A percentile compares a stretch with the other conserved stretches of the same genome.
These are phyloP conservation scores for Coleophora deauratella DNA, from an alignment of 2,888 invertebrate genomes.

Conservation along the genomic window DNA sequence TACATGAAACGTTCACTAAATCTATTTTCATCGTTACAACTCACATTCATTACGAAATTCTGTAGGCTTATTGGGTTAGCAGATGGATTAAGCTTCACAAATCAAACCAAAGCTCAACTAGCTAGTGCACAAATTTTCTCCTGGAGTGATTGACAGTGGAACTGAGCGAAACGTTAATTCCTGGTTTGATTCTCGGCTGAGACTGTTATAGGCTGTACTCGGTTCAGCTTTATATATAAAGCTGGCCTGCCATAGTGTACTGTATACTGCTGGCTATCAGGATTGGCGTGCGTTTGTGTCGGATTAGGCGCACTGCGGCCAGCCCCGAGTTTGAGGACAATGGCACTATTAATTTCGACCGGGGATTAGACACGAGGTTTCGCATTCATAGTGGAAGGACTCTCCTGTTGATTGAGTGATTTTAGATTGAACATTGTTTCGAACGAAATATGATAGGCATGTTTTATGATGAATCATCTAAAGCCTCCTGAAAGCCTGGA, in stretches of 20 bases:
- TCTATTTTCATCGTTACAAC: no score
- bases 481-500: no score
- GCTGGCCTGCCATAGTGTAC: conserved; percentile 6
- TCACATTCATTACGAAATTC: no score
- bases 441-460: neutral
- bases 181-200: neutral
- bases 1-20: no score
- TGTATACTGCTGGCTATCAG: neutral
- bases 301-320: conserved; percentile 1
- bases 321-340: neutral
- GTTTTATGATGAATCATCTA: neutral
- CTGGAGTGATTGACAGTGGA: neutral
- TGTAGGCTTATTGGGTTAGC: no score
- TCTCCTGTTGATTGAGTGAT: neutral
- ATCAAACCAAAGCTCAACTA: no score
- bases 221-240: conserved; percentile 1
- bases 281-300: neutral
- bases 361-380: conserved; percentile 1
- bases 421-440: neutral
- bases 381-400: neutral
- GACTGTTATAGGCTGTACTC: neutral
- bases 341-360: conserved; percentile 1
- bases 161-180: neutral
- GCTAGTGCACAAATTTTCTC: no score
- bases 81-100: no score